Conservation (phyloP, 2,113 vertebrate species). For the Corapipo altera region DNA sequence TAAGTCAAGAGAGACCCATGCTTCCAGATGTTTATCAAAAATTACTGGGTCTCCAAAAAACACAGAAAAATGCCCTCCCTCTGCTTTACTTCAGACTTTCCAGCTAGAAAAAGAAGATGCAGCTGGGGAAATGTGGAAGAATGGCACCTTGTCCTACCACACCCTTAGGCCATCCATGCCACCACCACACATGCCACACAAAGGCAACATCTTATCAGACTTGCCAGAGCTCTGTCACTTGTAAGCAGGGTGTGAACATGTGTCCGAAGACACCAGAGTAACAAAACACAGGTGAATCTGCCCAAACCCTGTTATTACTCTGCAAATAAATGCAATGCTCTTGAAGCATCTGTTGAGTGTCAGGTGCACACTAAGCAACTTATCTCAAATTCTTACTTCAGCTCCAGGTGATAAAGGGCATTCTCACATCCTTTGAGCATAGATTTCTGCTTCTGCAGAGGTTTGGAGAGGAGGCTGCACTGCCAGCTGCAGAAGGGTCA, state of each 20-base stretch:
- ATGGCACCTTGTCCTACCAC: background rate
- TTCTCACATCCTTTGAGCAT: background rate
- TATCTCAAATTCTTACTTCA: background rate
- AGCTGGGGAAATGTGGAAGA: background rate
- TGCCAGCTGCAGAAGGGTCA: accelerated
- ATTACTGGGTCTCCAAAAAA: background rate
- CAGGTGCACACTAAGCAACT: background rate
- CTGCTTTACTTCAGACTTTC: background rate
- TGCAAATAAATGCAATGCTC: background rate
- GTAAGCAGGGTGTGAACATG: background rate
- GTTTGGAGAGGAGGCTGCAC: background rate
- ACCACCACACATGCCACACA: accelerated
- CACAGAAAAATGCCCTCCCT: background rate
- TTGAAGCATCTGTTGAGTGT: background rate
- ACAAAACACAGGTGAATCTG: background rate
- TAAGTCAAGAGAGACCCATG: background rate
- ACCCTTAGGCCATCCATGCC: background rate
- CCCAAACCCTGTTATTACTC: background rate
- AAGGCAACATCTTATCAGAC: background rate
- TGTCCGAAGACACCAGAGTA: background rate
- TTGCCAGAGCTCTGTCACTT: background rate
- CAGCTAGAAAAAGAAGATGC: background rate
- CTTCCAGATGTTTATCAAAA: background rate
- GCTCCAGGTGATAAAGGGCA: background rate
- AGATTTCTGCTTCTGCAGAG: background rate